Base-by-base conservation (phyloP, 64 coral and sea anemone genomes). In the Porites lutea region DNA sequence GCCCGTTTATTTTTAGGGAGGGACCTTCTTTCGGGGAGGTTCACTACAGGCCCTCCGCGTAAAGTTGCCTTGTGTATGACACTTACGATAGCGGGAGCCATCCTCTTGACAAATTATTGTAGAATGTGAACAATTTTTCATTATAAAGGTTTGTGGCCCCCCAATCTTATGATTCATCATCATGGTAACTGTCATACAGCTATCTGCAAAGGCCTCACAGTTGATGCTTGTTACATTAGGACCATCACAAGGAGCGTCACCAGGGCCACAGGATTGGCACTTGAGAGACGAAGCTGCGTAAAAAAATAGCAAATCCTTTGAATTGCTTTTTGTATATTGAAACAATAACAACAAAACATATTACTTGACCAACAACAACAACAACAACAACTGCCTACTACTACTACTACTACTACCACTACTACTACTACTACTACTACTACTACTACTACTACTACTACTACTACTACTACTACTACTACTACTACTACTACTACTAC, bases 401-500 rank as follows among this genome's bases (percentile, higher is more conserved):
- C 27, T 71, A 71, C 68, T 71, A 14, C 68, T 71, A 71, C 27
- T 71, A 71, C 68, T 14, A 71, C 68, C 3, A 71, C 68, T 71
- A 71, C 68, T 71, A 71, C 68, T 71, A 71, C 67, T 71, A 71
- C 67, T 71, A 71, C 27, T 71, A 71, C 67, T 71, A 71, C 27
- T 71, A 71, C 67, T 71, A 71, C 27, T 71, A 71, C 67, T 71
- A 71, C 27, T 71, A 71, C 67, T 71, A 71, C 67, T 71, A 71
- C 67, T 71, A 71, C 27, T 71, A 71, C 67, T 71, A 71, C 27
- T 71, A 71, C 67, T 71, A 71, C 67, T 71, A 71, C 27, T 71
- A 71, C 67, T 71, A 71, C 67, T 71, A 71, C 67, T 71, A 71
- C 67, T 71, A 71, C 67, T 71, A 71, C 67, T 71, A 71, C 4